Evolutionary conservation across 2,888 invertebrate species (phyloP), one percentile per base, ranked within the genome.

Genomic region (Nycteola revayana): DNA sequence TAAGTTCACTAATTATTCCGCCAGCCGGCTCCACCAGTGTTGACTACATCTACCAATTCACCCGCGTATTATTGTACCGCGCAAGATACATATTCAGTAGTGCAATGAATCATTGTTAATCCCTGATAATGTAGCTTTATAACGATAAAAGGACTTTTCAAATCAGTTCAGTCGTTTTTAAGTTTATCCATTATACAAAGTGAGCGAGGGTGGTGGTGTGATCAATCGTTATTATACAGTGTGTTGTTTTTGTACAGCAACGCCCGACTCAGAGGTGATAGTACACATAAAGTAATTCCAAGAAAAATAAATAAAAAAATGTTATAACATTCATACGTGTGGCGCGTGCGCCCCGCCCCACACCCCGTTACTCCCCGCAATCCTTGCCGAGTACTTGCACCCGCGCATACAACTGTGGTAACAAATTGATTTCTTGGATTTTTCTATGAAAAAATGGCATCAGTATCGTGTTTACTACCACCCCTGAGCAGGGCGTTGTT

Each of bases 351-450:
- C 11, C 25, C 25, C 25, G 11, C 26, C 26, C 26, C 26, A 26
- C 26, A 14, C 26, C 26, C 26, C 26, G 26, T 26, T 26, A 26
- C 26, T 26, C 26, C 26, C 26, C 24, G 24, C 24, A 24, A 24
- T 24, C 24, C 14, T 24, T 24, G 24, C 24, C 24, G 24, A 24
- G 24, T 24, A 24, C 24, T 24, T 24, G 24, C 24, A 24, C 24
- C 24, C 24, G 24, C 24, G 9, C 9, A 25, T 24, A 24, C 24
- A 24, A 24, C 24, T 24, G 24, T 24, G 24, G 24, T 24, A 24
- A 24, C 24, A n/a, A n/a, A n/a, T n/a, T n/a, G n/a, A n/a, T n/a
- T n/a, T n/a, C n/a, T n/a, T 24, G 24, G 24, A 24, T 24, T 24
- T 24, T 24, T 24, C 24, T 21, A 25, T 25, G 24, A 25, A 25